Evolutionary conservation across 2,888 invertebrate genomes (phyloP).

Genomic region (Panzeria rudis): DNA sequence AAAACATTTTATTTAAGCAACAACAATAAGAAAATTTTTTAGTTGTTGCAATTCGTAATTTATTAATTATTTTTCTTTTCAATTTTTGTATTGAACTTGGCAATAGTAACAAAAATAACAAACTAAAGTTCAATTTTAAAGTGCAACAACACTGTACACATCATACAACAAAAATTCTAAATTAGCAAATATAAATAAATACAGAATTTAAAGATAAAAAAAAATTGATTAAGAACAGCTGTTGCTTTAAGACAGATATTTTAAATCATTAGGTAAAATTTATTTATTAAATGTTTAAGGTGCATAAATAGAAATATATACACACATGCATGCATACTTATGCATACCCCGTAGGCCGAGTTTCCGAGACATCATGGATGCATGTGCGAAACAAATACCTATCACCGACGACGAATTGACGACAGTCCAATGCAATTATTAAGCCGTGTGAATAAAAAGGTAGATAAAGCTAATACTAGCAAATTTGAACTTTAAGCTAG

Average conservation of each 20-base stretch:
- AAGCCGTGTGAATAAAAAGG: too few species aligned
- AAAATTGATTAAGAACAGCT: constrained; percentile 64
- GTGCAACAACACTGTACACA: constrained; percentile 1
- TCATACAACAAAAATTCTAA: neutral
- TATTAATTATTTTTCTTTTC: constrained; percentile 52
- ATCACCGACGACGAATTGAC: too few species aligned
- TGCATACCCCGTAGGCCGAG: too few species aligned
- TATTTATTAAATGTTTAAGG: constrained; percentile 22
- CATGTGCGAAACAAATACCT: too few species aligned
- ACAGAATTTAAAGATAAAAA: constrained; percentile 6
- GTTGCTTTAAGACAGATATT: constrained; percentile 52
- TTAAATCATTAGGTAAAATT: constrained; percentile 25
- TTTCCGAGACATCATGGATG: too few species aligned
- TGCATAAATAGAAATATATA: constrained; percentile 13
- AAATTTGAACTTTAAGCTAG: too few species aligned
- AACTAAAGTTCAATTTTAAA: constrained; percentile 41
- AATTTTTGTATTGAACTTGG: constrained; percentile 60
- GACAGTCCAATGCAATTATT: too few species aligned
- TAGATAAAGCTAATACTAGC: too few species aligned
- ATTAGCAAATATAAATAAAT: neutral
- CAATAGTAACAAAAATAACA: constrained; percentile 9
- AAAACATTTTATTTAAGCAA: constrained; percentile 29
- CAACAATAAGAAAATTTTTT: constrained; percentile 33
- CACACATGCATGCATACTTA: too few species aligned
- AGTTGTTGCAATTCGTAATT: constrained; percentile 59